phyloP scores from a whole-genome alignment of 2,888 invertebrate genomes.

The Lithosia quadra region DNA sequence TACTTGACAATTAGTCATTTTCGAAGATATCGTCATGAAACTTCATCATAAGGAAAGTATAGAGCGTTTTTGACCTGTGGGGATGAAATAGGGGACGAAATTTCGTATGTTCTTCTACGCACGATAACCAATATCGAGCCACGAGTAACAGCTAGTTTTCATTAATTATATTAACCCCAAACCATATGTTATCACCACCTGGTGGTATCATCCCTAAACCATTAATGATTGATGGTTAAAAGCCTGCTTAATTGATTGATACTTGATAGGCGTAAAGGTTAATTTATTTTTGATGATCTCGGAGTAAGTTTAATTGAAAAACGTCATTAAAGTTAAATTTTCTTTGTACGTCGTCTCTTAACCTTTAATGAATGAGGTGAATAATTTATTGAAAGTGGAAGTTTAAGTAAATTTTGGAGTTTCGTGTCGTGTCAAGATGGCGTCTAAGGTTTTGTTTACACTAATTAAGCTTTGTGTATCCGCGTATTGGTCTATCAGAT shows the following conservation, averaged over 20 bases:
- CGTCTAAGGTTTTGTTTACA: background rate
- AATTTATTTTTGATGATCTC: constrained; percentile 32
- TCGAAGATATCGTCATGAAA: too few species aligned
- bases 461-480: background rate
- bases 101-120: too few species aligned
- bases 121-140: too few species aligned
- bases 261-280: constrained; percentile 32
- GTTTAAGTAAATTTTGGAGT: background rate
- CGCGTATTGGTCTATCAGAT: too few species aligned
- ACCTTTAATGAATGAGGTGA: background rate
- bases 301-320: constrained; percentile 32
- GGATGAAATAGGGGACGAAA: too few species aligned
- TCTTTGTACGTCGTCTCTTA: background rate
- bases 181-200: constrained; percentile 27
- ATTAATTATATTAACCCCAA: constrained; percentile 3
- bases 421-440: background rate
- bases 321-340: constrained; percentile 55
- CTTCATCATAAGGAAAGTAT: too few species aligned
- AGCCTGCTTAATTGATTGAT: constrained; percentile 31
- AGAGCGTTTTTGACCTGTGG: too few species aligned
- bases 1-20: too few species aligned
- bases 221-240: constrained; percentile 20
- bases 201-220: constrained; percentile 10
- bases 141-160: too few species aligned
- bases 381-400: background rate